Evolutionary conservation across 2,113 vertebrate genomes (phyloP).

Genomic region (Bos javanicus): DNA sequence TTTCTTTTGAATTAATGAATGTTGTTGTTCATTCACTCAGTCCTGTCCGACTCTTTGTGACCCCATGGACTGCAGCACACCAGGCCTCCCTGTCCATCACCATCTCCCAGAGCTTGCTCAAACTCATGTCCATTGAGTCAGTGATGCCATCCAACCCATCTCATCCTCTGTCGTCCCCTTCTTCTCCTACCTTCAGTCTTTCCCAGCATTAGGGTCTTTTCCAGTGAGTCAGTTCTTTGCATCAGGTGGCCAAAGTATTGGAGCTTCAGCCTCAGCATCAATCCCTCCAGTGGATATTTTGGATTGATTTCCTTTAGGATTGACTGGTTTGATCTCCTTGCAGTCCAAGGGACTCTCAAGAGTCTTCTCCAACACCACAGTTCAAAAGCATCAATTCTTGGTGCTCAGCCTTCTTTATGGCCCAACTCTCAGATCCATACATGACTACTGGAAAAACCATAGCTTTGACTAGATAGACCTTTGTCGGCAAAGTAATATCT

Average conservation of each 20-base stretch:
- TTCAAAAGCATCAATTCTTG: not conserved
- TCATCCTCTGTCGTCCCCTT: not conserved
- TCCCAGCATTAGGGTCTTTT: not conserved
- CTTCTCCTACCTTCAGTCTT: not conserved
- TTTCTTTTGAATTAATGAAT: not conserved
- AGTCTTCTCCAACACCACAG: not conserved
- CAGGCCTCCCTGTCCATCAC: not conserved
- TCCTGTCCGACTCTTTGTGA: not conserved
- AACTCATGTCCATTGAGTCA: not conserved
- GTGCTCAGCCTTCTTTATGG: not conserved
- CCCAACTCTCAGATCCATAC: not conserved
- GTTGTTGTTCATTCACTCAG: no score
- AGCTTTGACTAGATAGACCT: not conserved
- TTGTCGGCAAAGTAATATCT: not conserved
- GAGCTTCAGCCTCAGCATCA: not conserved
- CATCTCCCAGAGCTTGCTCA: not conserved
- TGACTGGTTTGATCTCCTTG: not conserved
- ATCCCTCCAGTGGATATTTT: not conserved
- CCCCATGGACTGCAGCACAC: not conserved
- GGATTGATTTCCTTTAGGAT: not conserved
- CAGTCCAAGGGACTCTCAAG: not conserved
- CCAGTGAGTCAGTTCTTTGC: not conserved
- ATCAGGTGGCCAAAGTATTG: not conserved
- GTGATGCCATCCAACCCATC: not conserved
- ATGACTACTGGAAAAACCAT: not conserved